Evolutionary conservation across 2,888 invertebrate species (phyloP), one percentile per base, ranked within the genome.

Genomic region (Gymnocheta viridis): DNA sequence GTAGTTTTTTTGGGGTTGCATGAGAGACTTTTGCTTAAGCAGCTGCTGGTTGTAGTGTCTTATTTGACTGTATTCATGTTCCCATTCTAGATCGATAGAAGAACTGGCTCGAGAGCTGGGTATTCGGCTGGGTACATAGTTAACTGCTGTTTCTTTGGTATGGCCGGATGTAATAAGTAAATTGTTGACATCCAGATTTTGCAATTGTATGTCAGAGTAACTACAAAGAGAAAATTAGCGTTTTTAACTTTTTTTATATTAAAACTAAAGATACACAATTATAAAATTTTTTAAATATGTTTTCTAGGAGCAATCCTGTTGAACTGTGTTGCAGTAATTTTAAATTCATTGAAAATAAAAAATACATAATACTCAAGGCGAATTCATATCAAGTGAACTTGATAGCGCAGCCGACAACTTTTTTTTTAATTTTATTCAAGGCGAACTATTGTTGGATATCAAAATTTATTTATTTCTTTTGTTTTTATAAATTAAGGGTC

Each of bases 11-110:
- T 82, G 86, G 6, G 70, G 83, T 79, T 88, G 88, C 14, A 22
- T 87, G 7, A 22, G 14, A 85, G 47, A 87, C 83, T 2, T 86
- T 51, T 76, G 89, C 56, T 82, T 89, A 85, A 0, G 87, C 19
- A 77, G 56, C 47, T 82, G 86, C 24, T 79, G 86, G 35, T 81
- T 82, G 29, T 82, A 85, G 27, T 85, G 86, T 14, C 73, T 72
- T 49, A 85, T 85, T 70, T 83, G 85, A 44, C 70, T 85, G 47
- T 91, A 93, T 92, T 95, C 95, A 88, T 95, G 94, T 90, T 95
- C 95, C 95, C 95, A 95, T 90, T 95, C 95, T 76, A 95, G 91
- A 88, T 95, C 95, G 77, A 95, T 90, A 4, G 95, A 95, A 27
- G 92, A 92, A 87, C 94, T 95, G n/a, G 93, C 94, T 35, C 95